Conservation (phyloP, 2,888 invertebrate genomes). For the Ochropleura leucogaster region DNA sequence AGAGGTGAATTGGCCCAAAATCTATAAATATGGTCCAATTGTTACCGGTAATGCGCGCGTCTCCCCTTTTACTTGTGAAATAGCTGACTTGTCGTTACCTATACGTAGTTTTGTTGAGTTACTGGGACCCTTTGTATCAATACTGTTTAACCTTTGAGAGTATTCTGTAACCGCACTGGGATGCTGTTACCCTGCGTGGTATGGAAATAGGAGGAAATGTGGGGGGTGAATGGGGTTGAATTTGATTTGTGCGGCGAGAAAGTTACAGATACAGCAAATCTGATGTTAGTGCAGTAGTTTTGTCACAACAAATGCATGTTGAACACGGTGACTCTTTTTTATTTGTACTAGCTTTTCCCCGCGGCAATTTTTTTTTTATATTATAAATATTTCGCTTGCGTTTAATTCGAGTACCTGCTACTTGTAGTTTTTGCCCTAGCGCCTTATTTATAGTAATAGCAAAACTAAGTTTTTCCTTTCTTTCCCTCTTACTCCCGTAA, state of each 20-base stretch:
- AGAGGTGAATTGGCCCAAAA: slow-evolving; percentile 27
- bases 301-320: neutral
- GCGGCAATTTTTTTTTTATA: too few relatives aligned
- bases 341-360: neutral
- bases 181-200: neutral
- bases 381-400: too few relatives aligned
- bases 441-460: too few relatives aligned
- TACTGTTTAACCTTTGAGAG: slow-evolving; percentile 27
- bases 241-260: neutral
- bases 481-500: too few relatives aligned
- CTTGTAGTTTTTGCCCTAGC: too few relatives aligned
- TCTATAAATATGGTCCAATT: slow-evolving; percentile 39
- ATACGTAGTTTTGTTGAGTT: slow-evolving; percentile 2
- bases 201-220: slow-evolving; percentile 22
- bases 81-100: slow-evolving; percentile 7
- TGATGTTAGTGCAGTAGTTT: neutral
- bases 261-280: neutral
- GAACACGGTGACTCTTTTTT: neutral
- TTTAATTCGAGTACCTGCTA: too few relatives aligned
- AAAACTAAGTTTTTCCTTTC: too few relatives aligned
- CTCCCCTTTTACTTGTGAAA: neutral
- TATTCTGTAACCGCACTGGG: neutral
- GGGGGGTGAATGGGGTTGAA: neutral
- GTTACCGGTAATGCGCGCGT: slow-evolving; percentile 26
- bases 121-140: slow-evolving; percentile 27